Base-by-base conservation (phyloP, 1,140 invertebrate species). In the Nautilus pompilius region DNA sequence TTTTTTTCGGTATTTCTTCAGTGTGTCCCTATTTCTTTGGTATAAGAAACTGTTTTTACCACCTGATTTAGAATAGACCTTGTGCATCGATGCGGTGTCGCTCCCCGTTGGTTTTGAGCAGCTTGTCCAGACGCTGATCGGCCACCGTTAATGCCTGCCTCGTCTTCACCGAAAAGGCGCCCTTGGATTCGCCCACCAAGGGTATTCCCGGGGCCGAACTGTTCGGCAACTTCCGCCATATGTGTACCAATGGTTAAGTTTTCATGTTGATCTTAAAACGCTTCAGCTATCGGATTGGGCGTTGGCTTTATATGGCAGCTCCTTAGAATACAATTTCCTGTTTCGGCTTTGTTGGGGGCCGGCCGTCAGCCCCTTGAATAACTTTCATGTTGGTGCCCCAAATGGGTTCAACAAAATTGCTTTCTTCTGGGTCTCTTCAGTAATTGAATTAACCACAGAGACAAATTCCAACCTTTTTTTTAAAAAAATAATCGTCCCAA, bases 201-300 rank as follows among this genome's bases (percentile, higher is more conserved):
- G 29, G 26, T 13, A 45, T 53, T 2, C 67, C 55, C 41, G 51
- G 53, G 48, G 65, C 63, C 1, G 17, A 45, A 22, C n/a, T n/a
- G n/a, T n/a, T n/a, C n/a, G n/a, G n/a, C n/a, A n/a, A n/a, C n/a
- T n/a, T n/a, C n/a, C n/a, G n/a, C n/a, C n/a, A n/a, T n/a, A n/a
- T n/a, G n/a, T n/a, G n/a, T n/a, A n/a, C n/a, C n/a, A 17, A 3
- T n/a, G 54, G n/a, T 32, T 57, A 36, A 22, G 15, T 34, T 33
- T 63, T 36, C 22, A 30, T 62, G n/a, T 71, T 65, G 22, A 71
- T 71, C 45, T 64, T 66, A 53, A 46, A 69, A 8, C 69, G 29
- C 22, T 65, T 24, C n/a, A 6, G 66, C 48, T 71, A 30, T n/a
- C 46, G 2, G 60, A 66, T n/a, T n/a, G 13, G 66, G 68, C 26